Percentiles rank a stretch among this genome's conserved stretches.
Conservation (phyloP, 2,113 vertebrate species). For the Phycodurus eques region DNA sequence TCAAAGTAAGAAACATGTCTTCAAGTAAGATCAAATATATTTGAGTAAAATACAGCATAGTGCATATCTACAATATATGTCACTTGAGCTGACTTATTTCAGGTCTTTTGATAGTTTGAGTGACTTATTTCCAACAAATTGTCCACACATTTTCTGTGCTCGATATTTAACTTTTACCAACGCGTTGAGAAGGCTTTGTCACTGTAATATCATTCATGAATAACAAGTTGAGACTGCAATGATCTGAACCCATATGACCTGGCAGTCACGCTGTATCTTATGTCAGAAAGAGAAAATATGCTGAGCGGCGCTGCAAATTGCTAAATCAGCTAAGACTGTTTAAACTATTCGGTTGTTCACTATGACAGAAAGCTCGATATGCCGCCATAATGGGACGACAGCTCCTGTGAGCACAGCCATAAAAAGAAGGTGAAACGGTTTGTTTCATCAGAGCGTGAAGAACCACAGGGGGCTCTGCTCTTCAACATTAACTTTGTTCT, state of each 20-base stretch:
- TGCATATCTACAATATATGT: too few species aligned
- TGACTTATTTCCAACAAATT: background rate
- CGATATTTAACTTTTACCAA: background rate
- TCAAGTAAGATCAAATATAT: too few species aligned
- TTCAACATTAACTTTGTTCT: constrained; percentile 66
- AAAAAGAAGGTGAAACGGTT: constrained; percentile 66
- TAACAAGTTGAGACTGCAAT: background rate
- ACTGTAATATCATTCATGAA: background rate
- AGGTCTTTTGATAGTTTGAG: background rate
- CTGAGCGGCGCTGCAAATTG: background rate
- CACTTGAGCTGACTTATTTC: too few species aligned
- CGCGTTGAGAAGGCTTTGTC: background rate
- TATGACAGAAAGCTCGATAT: constrained; percentile 20
- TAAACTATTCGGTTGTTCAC: constrained; percentile 17
- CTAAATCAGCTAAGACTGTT: background rate
- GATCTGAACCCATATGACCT: background rate
- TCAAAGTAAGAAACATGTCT: too few species aligned
- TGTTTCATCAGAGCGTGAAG: constrained; percentile 61
- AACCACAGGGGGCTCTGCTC: constrained; percentile 61
- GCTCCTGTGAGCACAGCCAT: constrained; percentile 65
- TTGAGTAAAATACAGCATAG: too few species aligned
- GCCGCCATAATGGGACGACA: constrained; percentile 53
- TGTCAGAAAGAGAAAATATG: background rate
- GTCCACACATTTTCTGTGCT: background rate
- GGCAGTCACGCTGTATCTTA: background rate